phyloP scores from a whole-genome alignment of 2,797 vertebrate genomes.

The Pygocentrus nattereri region DNA sequence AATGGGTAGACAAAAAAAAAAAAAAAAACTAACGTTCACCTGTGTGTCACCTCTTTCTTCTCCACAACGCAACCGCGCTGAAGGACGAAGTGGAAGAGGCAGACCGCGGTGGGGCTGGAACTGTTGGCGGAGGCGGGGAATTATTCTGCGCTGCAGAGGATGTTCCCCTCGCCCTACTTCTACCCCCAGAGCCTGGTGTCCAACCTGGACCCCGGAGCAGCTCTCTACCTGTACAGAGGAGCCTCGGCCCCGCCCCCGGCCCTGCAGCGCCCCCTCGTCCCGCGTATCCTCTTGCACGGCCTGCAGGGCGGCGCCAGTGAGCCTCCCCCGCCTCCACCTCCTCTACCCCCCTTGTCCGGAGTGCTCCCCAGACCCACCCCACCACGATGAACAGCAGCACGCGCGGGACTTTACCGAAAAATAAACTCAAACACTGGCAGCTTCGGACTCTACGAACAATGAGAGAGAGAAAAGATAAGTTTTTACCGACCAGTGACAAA shows the following conservation, averaged over 20 bases:
- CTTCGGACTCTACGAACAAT: constrained; percentile 43
- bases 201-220: constrained; percentile 93
- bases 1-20: too few relatives aligned
- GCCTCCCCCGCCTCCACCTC: constrained; percentile 80
- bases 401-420: constrained; percentile 60
- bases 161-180: constrained; percentile 99
- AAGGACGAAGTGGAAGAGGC: constrained; percentile 98
- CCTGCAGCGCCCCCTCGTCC: constrained; percentile 93
- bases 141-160: constrained; percentile 95
- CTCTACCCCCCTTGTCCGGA: constrained; percentile 87
- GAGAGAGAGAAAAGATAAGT: constrained; percentile 28
- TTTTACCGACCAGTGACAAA: constrained; percentile 51
- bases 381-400: constrained; percentile 85
- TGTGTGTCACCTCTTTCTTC: too few relatives aligned
- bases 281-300: constrained; percentile 95
- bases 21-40: too few relatives aligned
- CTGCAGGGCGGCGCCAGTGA: constrained; percentile 87
- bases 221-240: constrained; percentile 93
- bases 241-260: constrained; percentile 91
- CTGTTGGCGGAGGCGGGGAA: constrained; percentile 96
- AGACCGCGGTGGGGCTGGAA: constrained; percentile 96
- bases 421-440: constrained; percentile 44
- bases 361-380: constrained; percentile 89
- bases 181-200: constrained; percentile 96
- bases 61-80: not conserved